Evolutionary conservation across 1,140 invertebrate genomes (phyloP).

Genomic region (Solenopsis fugax): DNA sequence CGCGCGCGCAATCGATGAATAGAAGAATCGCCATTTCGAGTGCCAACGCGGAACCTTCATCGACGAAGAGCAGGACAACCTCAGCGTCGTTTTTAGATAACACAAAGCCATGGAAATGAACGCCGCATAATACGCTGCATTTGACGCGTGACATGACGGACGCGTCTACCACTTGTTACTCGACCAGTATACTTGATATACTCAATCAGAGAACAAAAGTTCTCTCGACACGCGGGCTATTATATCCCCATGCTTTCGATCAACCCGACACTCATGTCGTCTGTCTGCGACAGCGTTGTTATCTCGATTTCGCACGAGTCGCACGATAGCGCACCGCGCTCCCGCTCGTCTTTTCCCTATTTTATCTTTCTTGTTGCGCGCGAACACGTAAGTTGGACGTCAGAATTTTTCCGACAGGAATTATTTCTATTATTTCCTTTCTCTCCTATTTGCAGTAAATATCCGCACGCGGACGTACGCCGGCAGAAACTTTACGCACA

Average conservation of each 20-base stretch:
- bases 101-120: slow-evolving; percentile 55
- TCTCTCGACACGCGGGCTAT: slow-evolving; percentile 69
- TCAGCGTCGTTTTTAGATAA: slow-evolving; percentile 66
- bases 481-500: not conserved
- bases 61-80: slow-evolving; percentile 53
- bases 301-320: slow-evolving; percentile 49
- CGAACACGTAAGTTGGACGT: not conserved
- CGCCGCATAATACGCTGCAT: slow-evolving; percentile 62
- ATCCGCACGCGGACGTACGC: not conserved
- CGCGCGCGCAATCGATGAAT: not conserved
- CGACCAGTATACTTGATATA: slow-evolving; percentile 74
- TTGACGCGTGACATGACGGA: slow-evolving; percentile 74
- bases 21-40: slow-evolving; percentile 16
- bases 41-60: slow-evolving; percentile 42
- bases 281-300: slow-evolving; percentile 70
- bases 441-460: slow-evolving; percentile 19
- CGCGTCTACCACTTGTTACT: slow-evolving; percentile 75
- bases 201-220: slow-evolving; percentile 76
- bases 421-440: not conserved
- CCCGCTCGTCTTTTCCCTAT: slow-evolving; percentile 54
- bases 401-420: slow-evolving; percentile 37
- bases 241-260: slow-evolving; percentile 74
- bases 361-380: slow-evolving; percentile 34
- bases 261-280: slow-evolving; percentile 67
- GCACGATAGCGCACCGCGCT: slow-evolving; percentile 2